Conservation (phyloP, 2,888 invertebrate genomes). For the Drosophila stalkeri region DNA sequence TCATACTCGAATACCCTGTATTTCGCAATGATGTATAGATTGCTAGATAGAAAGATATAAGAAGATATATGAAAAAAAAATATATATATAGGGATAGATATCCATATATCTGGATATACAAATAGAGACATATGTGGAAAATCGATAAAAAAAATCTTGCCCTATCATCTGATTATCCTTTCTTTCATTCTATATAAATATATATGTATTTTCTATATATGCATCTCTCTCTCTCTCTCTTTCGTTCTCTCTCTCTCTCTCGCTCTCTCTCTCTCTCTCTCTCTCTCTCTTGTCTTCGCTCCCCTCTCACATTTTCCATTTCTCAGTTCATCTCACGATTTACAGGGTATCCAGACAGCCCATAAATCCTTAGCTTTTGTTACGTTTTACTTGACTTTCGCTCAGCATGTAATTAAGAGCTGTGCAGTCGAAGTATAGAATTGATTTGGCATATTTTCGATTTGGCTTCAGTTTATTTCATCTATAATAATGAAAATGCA, state of each 20-base stretch:
- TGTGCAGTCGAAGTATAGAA: slow-evolving; percentile 6
- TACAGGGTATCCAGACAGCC: background rate
- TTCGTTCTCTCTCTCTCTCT: no score
- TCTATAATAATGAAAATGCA: slow-evolving; percentile 33
- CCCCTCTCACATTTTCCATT: background rate
- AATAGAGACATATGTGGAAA: no score
- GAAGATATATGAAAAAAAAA: no score
- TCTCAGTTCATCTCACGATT: background rate
- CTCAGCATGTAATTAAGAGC: slow-evolving; percentile 36
- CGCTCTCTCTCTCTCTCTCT: no score
- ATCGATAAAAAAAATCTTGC: no score
- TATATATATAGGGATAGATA: no score
- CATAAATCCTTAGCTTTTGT: background rate
- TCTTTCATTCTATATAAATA: no score
- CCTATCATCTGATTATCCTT: no score
- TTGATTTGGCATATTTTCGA: slow-evolving; percentile 20
- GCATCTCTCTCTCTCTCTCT: no score
- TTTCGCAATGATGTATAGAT: background rate
- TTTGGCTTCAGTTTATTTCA: slow-evolving; percentile 35
- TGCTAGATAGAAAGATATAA: background rate
- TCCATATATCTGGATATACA: no score
- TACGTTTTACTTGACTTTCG: background rate
- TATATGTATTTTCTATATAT: no score
- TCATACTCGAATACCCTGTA: background rate
- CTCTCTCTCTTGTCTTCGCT: no score